These are phyloP conservation scores for Eurois occulta DNA, from an alignment of 2,888 invertebrate species.

Conservation along the genomic window DNA sequence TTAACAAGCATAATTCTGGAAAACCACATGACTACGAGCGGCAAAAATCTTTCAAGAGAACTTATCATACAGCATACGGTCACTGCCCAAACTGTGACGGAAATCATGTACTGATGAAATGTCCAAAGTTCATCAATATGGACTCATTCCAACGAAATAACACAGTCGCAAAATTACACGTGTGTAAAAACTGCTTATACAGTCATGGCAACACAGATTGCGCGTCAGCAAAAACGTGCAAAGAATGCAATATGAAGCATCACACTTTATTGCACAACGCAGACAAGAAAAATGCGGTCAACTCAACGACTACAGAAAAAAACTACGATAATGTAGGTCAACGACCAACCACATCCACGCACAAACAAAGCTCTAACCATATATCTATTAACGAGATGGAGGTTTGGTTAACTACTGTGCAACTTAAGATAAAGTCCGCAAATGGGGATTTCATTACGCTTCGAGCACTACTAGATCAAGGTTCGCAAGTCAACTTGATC, in stretches of 20 bases:
- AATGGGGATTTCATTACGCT: neutral
- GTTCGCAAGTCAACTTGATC: conserved; percentile 15
- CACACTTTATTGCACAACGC: conserved; percentile 2
- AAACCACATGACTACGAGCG: conserved; percentile 2
- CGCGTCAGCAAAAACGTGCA: neutral
- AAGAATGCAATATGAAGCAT: conserved; percentile 12
- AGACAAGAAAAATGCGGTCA: neutral
- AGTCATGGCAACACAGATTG: neutral
- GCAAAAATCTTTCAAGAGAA: conserved; percentile 7
- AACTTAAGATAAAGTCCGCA: neutral
- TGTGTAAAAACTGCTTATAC: conserved; percentile 9
- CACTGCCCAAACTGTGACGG: conserved; percentile 2
- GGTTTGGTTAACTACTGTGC: neutral
- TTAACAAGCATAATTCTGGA: neutral
- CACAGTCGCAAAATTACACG: neutral
- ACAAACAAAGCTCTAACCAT: neutral
- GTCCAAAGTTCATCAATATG: conserved; percentile 12
- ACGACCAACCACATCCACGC: neutral
- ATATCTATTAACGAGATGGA: neutral
- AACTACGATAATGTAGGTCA: neutral
- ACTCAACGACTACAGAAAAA: neutral
- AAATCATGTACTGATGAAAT: conserved; percentile 4
- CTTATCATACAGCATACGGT: neutral
- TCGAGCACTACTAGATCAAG: conserved; percentile 6
- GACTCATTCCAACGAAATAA: conserved; percentile 3